A percentile compares a stretch with the other conserved stretches of the same genome.
Evolutionary conservation across 2,113 vertebrate genomes (phyloP).

Genomic region (zebrafish (Danio rerio)): DNA sequence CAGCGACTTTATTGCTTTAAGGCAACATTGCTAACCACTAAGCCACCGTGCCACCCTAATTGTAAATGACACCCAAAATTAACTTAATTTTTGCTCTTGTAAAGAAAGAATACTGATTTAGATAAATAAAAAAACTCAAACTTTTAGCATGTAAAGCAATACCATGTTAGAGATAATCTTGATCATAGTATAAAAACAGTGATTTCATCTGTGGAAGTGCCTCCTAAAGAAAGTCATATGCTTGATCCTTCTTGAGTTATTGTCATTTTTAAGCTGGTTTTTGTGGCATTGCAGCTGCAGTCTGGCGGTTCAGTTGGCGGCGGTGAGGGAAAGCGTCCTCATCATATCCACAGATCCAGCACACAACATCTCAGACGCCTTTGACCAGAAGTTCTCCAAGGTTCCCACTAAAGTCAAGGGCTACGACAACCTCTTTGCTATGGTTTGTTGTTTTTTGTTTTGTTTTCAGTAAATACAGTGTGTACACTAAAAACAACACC

Average conservation of each 20-base stretch:
- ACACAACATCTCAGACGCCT: slow-evolving; percentile 96
- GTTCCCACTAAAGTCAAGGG: slow-evolving; percentile 95
- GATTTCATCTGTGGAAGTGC: not conserved
- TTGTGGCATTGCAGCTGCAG: slow-evolving; percentile 81
- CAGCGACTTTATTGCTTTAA: too few relatives aligned
- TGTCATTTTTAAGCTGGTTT: not conserved
- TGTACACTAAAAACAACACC: too few relatives aligned
- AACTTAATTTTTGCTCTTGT: not conserved
- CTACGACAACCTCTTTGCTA: slow-evolving; percentile 96
- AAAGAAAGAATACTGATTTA: not conserved
- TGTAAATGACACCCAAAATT: too few relatives aligned
- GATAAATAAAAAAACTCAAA: not conserved
- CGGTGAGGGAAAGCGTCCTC: slow-evolving; percentile 94
- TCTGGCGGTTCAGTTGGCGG: slow-evolving; percentile 91
- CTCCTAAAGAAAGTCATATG: too few relatives aligned
- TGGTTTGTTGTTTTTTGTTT: slow-evolving; percentile 78
- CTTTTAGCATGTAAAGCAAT: too few relatives aligned
- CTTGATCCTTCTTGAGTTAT: not conserved
- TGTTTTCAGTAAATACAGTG: not conserved
- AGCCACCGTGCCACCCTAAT: too few relatives aligned
- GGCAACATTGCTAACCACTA: too few relatives aligned
- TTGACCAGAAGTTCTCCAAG: slow-evolving; percentile 98
- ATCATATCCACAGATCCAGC: slow-evolving; percentile 97
- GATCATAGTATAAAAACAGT: not conserved
- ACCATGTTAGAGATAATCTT: not conserved